A percentile compares a stretch with the other conserved stretches of the same genome.
Evolutionary conservation across 2,797 vertebrate species (phyloP).

Genomic region (Paguma larvata): DNA sequence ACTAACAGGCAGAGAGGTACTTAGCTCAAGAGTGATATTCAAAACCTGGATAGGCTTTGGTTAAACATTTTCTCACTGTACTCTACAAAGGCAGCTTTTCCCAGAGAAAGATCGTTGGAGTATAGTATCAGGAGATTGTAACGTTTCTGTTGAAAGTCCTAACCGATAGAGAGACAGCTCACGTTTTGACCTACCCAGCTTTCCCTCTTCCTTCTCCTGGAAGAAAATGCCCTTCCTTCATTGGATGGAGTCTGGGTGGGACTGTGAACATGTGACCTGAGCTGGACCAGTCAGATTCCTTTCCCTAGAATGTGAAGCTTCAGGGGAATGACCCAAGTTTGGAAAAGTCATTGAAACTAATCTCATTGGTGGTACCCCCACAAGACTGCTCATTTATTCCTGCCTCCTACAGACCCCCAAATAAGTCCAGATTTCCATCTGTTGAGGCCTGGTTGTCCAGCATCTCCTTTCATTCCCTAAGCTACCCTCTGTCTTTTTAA

Average conservation of each 20-base stretch:
- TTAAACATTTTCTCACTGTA: background rate
- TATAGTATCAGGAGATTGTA: background rate
- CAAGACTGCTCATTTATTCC: background rate
- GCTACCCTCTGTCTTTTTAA: background rate
- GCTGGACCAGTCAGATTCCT: background rate
- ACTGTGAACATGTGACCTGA: background rate
- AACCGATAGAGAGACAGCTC: background rate
- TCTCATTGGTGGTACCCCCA: fast-evolving
- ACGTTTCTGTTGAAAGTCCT: background rate
- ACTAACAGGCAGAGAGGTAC: background rate
- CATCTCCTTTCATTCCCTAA: background rate
- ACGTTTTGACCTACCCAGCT: background rate
- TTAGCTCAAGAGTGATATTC: background rate
- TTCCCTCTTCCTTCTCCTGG: background rate
- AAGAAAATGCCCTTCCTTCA: background rate
- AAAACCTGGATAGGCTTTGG: background rate
- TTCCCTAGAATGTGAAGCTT: slow-evolving; percentile 8
- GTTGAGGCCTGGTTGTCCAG: background rate
- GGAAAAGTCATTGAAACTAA: background rate
- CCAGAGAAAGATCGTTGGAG: background rate
- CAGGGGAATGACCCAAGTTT: background rate
- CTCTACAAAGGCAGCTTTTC: background rate
- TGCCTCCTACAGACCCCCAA: background rate
- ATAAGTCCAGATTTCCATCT: background rate
- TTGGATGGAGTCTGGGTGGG: background rate